Percentiles rank a stretch among this genome's conserved stretches.
These are phyloP conservation scores for Megalops cyprinoides DNA, from an alignment of 2,797 vertebrate species.

Conservation along the genomic window DNA sequence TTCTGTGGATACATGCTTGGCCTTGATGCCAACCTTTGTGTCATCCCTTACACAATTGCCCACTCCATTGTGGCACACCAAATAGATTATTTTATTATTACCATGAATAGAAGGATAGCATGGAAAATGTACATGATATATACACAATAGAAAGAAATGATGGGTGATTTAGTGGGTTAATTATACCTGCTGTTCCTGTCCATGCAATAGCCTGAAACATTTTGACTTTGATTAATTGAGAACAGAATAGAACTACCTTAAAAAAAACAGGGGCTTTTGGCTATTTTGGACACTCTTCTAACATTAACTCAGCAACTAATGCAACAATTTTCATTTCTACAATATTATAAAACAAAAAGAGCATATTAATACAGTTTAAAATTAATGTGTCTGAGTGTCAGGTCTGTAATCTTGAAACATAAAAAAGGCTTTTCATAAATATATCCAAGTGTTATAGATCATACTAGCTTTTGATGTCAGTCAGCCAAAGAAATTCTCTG, in stretches of 20 bases:
- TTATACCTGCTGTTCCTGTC: neutral
- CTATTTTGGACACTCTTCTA: no score
- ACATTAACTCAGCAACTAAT: neutral
- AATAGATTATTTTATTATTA: neutral
- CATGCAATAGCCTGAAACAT: no score
- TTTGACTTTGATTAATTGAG: neutral
- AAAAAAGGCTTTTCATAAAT: neutral
- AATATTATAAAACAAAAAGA: neutral
- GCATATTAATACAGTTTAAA: neutral
- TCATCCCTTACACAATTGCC: neutral
- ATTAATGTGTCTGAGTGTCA: neutral
- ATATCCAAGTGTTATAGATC: neutral
- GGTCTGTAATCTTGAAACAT: neutral
- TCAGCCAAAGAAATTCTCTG: neutral
- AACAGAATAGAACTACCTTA: neutral
- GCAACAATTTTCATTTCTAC: neutral
- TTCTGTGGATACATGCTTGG: neutral
- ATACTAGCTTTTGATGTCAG: slow-evolving; percentile 6
- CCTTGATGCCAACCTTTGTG: neutral
- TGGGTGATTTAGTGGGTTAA: neutral
- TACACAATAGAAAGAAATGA: neutral
- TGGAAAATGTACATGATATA: neutral
- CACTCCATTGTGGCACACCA: slow-evolving; percentile 3
- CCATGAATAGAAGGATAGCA: neutral
- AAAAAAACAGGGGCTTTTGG: neutral